Base-by-base conservation (phyloP, 2,113 vertebrate genomes). In the Probosciger aterrimus region DNA sequence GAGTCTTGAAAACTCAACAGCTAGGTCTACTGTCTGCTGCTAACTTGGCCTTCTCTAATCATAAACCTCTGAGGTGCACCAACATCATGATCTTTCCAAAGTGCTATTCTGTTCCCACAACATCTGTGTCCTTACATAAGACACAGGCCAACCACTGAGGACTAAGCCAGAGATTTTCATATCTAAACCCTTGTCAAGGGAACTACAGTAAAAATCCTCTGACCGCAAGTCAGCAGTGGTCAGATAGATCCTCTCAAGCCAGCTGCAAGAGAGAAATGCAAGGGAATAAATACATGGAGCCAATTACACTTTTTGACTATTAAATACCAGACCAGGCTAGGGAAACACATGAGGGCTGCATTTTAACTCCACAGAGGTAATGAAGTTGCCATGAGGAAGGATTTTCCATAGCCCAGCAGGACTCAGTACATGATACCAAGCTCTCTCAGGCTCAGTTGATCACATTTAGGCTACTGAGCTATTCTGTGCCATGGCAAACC, bases 341-440 rank as follows among this genome's bases (percentile, higher is more conserved):
- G 31, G 31, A 73, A 77, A 53, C 1, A 0, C 0, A 1, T 0
- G 5, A 85, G 25, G 24, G 39, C 41, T 18, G 1, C 20, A 33
- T 64, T 65, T 43, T 37, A 87, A 59, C 53, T 41, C 63, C 50
- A 31, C 17, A 33, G 67, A 19, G 0, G 1, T n/a, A 70, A 78
- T 6, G 14, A 75, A 82, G 44, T 28, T 46, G 44, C 12, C 4
- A 6, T 0, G 1, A 25, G 30, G 25, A 30, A 87, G 44, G 20
- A 73, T 25, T 57, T 85, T 63, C 22, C 43, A 69, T 50, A 39
- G 57, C 49, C 65, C 39, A 46, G 22, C 4, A 77, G 35, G n/a
- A 75, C 68, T 63, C 43, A 5, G 7, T 37, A 30, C 16, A 65
- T 1, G 7, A 76, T 15, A 31, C 14, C 25, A 82, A 82, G 59